A percentile compares a stretch with the other conserved stretches of the same genome.
These are phyloP conservation scores for Arge pagana DNA, from an alignment of 2,888 invertebrate species.

Conservation along the genomic window DNA sequence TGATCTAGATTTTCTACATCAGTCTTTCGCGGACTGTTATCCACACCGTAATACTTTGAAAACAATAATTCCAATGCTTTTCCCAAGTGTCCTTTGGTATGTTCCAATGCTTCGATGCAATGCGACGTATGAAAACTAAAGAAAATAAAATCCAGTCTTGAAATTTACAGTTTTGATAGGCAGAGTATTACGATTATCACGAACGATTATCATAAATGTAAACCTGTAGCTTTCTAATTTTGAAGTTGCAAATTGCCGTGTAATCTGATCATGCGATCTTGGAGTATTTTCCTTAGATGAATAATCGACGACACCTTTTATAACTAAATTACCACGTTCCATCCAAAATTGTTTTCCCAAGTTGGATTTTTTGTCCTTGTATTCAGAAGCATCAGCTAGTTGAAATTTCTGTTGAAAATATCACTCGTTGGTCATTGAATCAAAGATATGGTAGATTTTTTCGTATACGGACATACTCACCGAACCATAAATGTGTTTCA, in stretches of 20 bases:
- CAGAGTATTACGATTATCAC: not conserved
- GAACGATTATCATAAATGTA: not conserved
- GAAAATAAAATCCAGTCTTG: conserved; percentile 49
- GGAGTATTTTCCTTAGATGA: conserved; percentile 65
- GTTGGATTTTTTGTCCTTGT: conserved; percentile 70
- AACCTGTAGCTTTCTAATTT: conserved; percentile 71
- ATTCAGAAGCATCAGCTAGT: conserved; percentile 57
- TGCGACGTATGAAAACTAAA: conserved; percentile 76
- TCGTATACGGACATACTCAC: conserved; percentile 56
- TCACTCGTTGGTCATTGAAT: not conserved
- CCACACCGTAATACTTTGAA: conserved; percentile 69
- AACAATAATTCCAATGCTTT: conserved; percentile 73
- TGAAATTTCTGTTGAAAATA: conserved; percentile 62
- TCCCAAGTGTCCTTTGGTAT: conserved; percentile 71
- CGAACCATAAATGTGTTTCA: conserved; percentile 76
- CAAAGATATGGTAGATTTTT: conserved; percentile 20
- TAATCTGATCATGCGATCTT: conserved; percentile 66
- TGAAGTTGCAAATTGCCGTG: conserved; percentile 72
- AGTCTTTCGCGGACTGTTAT: conserved; percentile 53
- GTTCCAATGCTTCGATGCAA: conserved; percentile 74
- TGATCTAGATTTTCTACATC: conserved; percentile 56
- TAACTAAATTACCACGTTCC: conserved; percentile 75
- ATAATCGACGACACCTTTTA: conserved; percentile 74
- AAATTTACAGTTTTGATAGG: conserved; percentile 5
- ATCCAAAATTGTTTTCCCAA: conserved; percentile 77